These are phyloP conservation scores for Trissoscelio sp. DNA, from an alignment of 2,888 invertebrate genomes.

Conservation along the genomic window DNA sequence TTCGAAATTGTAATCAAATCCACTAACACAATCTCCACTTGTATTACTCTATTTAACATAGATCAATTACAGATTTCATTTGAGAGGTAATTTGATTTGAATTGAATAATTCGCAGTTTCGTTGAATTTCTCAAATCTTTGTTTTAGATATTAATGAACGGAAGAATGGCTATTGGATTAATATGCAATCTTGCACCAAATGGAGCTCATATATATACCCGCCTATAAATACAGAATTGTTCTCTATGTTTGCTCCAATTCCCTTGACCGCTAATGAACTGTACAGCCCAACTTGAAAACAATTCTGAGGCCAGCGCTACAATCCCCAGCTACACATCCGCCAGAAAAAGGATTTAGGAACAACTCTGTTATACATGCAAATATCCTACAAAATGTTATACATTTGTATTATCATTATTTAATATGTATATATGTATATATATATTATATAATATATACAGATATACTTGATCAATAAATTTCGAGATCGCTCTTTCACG, in stretches of 20 bases:
- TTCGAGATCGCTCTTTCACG: not conserved
- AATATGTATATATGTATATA: no score
- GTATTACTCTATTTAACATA: slow-evolving; percentile 36
- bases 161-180: slow-evolving; percentile 34
- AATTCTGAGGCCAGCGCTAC: slow-evolving; percentile 29
- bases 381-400: no score
- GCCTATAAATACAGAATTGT: slow-evolving; percentile 35
- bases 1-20: slow-evolving; percentile 22
- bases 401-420: no score
- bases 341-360: not conserved
- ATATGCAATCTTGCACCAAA: slow-evolving; percentile 10
- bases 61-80: slow-evolving; percentile 56
- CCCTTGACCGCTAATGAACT: slow-evolving; percentile 56
- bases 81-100: slow-evolving; percentile 31
- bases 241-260: slow-evolving; percentile 46
- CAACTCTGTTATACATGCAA: not conserved
- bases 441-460: no score
- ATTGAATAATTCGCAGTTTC: slow-evolving; percentile 37
- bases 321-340: not conserved
- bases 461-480: not conserved
- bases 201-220: slow-evolving; percentile 7
- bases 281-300: slow-evolving; percentile 40
- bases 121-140: slow-evolving; percentile 32
- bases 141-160: slow-evolving; percentile 19
- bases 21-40: slow-evolving; percentile 6